These are phyloP conservation scores for Drosophila mayaguana DNA, from an alignment of 2,888 invertebrate species.

Conservation along the genomic window DNA sequence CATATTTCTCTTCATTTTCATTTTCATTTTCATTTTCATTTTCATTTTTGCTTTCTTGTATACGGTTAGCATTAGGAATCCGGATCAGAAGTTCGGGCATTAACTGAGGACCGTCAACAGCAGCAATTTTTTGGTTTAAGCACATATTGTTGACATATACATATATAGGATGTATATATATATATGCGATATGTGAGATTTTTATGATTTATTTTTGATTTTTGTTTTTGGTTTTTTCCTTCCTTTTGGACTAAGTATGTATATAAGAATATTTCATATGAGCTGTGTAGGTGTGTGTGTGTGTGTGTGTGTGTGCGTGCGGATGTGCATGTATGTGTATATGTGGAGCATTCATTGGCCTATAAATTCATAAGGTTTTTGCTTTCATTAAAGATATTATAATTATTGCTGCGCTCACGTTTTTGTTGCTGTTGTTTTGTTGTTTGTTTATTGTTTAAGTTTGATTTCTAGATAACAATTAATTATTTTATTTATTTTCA, in stretches of 20 bases:
- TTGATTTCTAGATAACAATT: slow-evolving; percentile 46
- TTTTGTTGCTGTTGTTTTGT: background rate
- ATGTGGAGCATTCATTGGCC: slow-evolving; percentile 37
- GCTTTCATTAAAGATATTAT: slow-evolving; percentile 30
- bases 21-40: background rate
- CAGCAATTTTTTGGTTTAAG: slow-evolving; percentile 29
- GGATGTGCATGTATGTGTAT: background rate
- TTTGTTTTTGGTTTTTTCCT: slow-evolving; percentile 1
- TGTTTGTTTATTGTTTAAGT: slow-evolving; percentile 24
- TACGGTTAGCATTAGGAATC: slow-evolving; percentile 10
- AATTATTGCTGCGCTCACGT: slow-evolving; percentile 25
- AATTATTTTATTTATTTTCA: slow-evolving; percentile 5
- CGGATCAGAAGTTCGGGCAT: slow-evolving; percentile 45
- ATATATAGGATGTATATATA: slow-evolving; percentile 13
- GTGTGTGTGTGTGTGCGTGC: slow-evolving; percentile 5
- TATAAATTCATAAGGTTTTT: slow-evolving; percentile 46
- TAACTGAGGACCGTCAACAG: slow-evolving; percentile 30
- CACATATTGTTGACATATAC: slow-evolving; percentile 20
- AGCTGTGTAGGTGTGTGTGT: slow-evolving; percentile 12
- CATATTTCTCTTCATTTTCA: background rate
- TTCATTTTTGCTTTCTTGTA: background rate
- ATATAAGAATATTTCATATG: slow-evolving; percentile 34
- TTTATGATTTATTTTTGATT: slow-evolving; percentile 1
- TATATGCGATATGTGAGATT: slow-evolving; percentile 64
- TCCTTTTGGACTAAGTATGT: slow-evolving; percentile 36